Conservation (phyloP, 2,113 vertebrate species). For the Paramisgurnus dabryanus region DNA sequence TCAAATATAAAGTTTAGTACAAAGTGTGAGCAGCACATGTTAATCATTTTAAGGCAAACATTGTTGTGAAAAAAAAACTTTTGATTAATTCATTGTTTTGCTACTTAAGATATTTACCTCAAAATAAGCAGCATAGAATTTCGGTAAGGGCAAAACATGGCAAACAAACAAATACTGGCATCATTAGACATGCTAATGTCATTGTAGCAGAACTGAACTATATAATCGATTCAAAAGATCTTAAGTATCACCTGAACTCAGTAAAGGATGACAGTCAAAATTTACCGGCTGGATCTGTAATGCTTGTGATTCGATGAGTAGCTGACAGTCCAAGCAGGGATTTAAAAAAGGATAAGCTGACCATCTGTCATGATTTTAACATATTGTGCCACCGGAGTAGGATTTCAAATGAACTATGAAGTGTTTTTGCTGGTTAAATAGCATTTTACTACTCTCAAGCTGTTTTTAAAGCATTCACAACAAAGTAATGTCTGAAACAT, state of each 20-base stretch:
- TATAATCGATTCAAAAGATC: background rate
- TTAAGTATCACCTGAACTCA: background rate
- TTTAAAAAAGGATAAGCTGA: background rate
- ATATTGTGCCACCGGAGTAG: background rate
- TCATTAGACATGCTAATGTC: background rate
- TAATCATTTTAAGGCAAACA: conserved; percentile 1
- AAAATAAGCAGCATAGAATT: background rate
- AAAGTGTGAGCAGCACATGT: conserved; percentile 22
- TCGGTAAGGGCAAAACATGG: background rate
- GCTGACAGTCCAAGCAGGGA: background rate
- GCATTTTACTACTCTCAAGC: background rate
- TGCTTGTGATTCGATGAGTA: background rate
- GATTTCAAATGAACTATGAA: background rate
- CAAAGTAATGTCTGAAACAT: background rate
- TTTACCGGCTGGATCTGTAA: background rate
- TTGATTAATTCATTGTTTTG: background rate
- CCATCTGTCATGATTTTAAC: background rate
- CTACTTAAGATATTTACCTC: background rate
- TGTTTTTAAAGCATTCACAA: conserved; percentile 1
- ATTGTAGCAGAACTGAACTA: background rate
- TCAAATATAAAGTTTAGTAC: background rate
- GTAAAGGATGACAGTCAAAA: background rate
- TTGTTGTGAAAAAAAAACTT: background rate
- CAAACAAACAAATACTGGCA: background rate
- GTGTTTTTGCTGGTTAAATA: background rate